Percentiles rank a stretch among this genome's conserved stretches.
Conservation (phyloP, 2,113 vertebrate species). For the Rhinichthys klamathensis region DNA sequence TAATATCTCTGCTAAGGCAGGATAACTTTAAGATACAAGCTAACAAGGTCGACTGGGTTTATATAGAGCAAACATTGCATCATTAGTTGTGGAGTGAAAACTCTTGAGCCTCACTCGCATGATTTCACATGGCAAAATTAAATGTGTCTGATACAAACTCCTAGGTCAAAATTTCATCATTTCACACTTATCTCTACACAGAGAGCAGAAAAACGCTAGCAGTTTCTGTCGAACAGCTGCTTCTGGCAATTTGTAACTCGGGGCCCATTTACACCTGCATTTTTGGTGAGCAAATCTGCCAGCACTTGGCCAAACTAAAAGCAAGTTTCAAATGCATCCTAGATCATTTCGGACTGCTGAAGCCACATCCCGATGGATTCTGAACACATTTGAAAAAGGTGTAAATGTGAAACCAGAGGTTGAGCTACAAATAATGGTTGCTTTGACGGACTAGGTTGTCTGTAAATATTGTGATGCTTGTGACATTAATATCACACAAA, state of each 20-base stretch:
- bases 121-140: not conserved
- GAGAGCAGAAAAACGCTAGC: not conserved
- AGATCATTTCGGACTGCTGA: not conserved
- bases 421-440: no score
- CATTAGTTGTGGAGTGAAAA: not conserved
- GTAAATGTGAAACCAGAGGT: not conserved
- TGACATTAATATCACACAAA: no score
- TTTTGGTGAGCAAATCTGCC: not conserved
- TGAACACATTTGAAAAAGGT: not conserved
- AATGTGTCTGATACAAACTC: slow-evolving; percentile 23
- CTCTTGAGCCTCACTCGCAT: not conserved
- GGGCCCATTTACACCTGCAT: not conserved
- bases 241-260: not conserved
- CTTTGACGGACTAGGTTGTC: no score
- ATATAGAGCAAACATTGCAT: not conserved
- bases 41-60: slow-evolving; percentile 9
- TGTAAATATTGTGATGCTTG: no score
- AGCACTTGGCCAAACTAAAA: not conserved
- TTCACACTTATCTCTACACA: not conserved
- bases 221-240: not conserved
- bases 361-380: not conserved
- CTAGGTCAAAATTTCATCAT: slow-evolving; percentile 19
- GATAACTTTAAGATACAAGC: slow-evolving; percentile 1
- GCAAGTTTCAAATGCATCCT: not conserved
- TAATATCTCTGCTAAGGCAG: not conserved